Base-by-base conservation (phyloP, 2,797 vertebrate species). In the Sebastes oblongus region DNA sequence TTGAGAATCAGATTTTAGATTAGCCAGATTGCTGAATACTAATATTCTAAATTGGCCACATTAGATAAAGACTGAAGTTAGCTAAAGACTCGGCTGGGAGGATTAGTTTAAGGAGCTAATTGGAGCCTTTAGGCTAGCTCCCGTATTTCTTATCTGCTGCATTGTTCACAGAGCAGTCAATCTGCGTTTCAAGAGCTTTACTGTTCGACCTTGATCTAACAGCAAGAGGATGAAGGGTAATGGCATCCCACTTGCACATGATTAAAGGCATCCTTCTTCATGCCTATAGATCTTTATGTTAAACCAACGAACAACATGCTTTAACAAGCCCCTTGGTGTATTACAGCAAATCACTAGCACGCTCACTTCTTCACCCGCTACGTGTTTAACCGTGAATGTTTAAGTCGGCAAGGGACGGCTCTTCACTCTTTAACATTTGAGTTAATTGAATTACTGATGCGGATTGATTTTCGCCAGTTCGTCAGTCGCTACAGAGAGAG, bases 111-210 rank as follows among this genome's bases (percentile, higher is more conserved):
- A 83, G 81, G 66, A 88, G 80, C 65, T 90, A 88, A 91, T 85
- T 85, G 79, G 60, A 77, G 83, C 73, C 82, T 88, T 87, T 55
- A 76, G 80, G 83, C 50, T 81, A 74, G 76, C 81, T 78, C 24
- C 16, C 9, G 22, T 52, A 70, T 85, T 85, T 86, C 86, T 84
- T 83, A 81, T 87, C 86, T 46, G 56, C 59, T 76, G 32, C 46
- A 66, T 65, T 90, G 80, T 83, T 90, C 82, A 72, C 66, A 54
- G 66, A 77, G 64, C 8, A 6, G 27, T 54, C 75, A 77, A 92
- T 91, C 77, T 89, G 86, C 82, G 89, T 83, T 86, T 91, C 70
- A 90, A 85, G 60, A 77, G 87, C 29, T 75, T 81, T 61, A 32
- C 39, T 30, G 52, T 56, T 78, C 22, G 61, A 91, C 86, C 85